Percentiles rank a stretch among this genome's conserved stretches.
Conservation (phyloP, 2,888 invertebrate genomes). For the Fragum whitleyi region DNA sequence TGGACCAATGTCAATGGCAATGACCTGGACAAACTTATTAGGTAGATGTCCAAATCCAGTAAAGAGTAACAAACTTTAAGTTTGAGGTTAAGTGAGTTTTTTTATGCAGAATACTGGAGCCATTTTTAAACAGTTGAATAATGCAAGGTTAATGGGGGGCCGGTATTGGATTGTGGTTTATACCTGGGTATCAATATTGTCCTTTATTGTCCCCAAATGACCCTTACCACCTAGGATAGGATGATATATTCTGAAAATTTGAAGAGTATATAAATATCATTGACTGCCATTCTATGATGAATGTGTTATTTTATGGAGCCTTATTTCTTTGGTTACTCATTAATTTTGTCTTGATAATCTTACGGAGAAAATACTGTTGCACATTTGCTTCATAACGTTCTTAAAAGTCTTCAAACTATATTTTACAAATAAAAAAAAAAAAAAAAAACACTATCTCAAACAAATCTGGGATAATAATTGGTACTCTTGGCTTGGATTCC, state of each 20-base stretch:
- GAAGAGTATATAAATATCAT: no score
- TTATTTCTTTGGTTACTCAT: no score
- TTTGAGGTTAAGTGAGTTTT: slow-evolving; percentile 29
- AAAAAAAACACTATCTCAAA: background rate
- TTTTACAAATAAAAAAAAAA: no score
- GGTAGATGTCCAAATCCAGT: background rate
- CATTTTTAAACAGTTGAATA: slow-evolving; percentile 36
- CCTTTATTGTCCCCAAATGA: slow-evolving; percentile 29
- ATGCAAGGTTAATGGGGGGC: slow-evolving; percentile 25
- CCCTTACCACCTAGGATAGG: background rate
- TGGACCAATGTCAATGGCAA: no score
- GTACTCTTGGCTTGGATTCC: background rate
- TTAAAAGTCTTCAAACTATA: no score
- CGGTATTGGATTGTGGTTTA: slow-evolving; percentile 16
- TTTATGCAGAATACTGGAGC: slow-evolving; percentile 53
- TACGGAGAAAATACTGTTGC: no score
- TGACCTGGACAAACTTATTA: no score
- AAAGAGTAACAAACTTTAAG: background rate
- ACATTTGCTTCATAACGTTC: no score
- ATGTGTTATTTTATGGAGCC: no score
- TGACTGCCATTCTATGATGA: no score
- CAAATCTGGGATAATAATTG: background rate
- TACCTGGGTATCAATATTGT: slow-evolving; percentile 21
- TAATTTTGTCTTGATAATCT: no score
- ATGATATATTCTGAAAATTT: no score